These are phyloP conservation scores for Lathamus discolor DNA, from an alignment of 2,113 vertebrate genomes.

Conservation along the genomic window DNA sequence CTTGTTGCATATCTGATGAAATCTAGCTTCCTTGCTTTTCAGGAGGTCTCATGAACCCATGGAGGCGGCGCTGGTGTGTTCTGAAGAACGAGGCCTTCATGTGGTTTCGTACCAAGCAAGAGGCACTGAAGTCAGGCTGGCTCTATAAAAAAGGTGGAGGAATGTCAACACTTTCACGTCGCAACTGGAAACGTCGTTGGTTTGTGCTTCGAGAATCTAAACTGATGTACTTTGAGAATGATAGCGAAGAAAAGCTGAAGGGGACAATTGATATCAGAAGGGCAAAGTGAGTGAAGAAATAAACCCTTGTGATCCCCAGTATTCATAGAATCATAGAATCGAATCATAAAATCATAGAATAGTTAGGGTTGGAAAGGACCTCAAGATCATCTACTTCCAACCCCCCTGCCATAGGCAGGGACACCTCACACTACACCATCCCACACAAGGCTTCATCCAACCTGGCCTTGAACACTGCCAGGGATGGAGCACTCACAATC, in stretches of 20 bases:
- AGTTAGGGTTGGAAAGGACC: too few species aligned
- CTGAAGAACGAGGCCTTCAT: constrained; percentile 91
- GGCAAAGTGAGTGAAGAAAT: constrained; percentile 79
- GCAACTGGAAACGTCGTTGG: constrained; percentile 96
- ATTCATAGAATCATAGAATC: background rate
- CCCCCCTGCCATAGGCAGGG: too few species aligned
- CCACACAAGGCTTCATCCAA: too few species aligned
- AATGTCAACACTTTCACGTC: constrained; percentile 87
- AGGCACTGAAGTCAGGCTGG: constrained; percentile 88
- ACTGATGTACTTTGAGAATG: constrained; percentile 93
- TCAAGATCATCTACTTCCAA: too few species aligned
- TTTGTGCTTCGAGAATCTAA: constrained; percentile 89
- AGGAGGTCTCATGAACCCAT: constrained; percentile 90
- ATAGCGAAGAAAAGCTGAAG: constrained; percentile 91
- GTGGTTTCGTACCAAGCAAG: constrained; percentile 92
- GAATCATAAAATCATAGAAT: too few species aligned
- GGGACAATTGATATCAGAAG: constrained; percentile 88
- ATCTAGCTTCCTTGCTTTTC: background rate
- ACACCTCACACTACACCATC: too few species aligned
- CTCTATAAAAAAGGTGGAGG: constrained; percentile 93
- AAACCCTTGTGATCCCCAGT: background rate
- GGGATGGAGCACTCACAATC: too few species aligned
- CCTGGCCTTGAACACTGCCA: too few species aligned
- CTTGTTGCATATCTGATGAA: background rate
- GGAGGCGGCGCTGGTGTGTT: constrained; percentile 90